Evolutionary conservation across 2,888 invertebrate species (phyloP).

Genomic region (Xanthorhoe designata): DNA sequence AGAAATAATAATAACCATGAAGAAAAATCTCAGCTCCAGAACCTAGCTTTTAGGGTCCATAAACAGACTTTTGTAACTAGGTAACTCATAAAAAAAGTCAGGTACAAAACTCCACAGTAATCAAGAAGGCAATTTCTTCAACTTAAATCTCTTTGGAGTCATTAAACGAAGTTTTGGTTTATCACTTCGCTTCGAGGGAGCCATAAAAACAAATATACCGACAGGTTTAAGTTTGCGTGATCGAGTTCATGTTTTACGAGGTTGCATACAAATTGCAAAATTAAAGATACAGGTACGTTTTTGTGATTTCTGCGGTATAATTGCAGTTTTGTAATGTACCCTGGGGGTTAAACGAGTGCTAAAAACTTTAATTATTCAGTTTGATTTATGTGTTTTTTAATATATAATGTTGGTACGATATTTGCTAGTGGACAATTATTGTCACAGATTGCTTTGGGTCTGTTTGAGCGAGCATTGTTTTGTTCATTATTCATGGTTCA

Average conservation of each 20-base stretch:
- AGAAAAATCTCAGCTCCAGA: background rate
- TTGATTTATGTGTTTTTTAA: background rate
- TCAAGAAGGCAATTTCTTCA: slow-evolving; percentile 32
- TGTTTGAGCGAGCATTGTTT: no score
- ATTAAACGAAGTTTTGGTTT: slow-evolving; percentile 44
- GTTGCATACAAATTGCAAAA: slow-evolving; percentile 36
- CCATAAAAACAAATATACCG: slow-evolving; percentile 45
- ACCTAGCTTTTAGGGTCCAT: slow-evolving; percentile 4
- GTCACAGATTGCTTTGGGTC: no score
- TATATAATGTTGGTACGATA: no score
- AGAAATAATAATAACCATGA: background rate
- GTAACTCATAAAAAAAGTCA: slow-evolving; percentile 25
- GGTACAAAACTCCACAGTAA: slow-evolving; percentile 32
- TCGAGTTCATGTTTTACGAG: slow-evolving; percentile 42
- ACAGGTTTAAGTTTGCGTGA: slow-evolving; percentile 40
- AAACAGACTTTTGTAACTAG: slow-evolving; percentile 17
- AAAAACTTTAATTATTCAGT: background rate
- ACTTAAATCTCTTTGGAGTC: slow-evolving; percentile 42
- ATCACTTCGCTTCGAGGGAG: slow-evolving; percentile 37
- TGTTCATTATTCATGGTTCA: no score
- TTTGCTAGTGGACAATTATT: no score
- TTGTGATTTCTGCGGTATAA: background rate
- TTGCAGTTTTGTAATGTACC: background rate
- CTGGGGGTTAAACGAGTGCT: background rate
- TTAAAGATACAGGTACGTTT: slow-evolving; percentile 32